Base-by-base conservation (phyloP, 2,888 invertebrate genomes). In the Apodemia hepburni region DNA sequence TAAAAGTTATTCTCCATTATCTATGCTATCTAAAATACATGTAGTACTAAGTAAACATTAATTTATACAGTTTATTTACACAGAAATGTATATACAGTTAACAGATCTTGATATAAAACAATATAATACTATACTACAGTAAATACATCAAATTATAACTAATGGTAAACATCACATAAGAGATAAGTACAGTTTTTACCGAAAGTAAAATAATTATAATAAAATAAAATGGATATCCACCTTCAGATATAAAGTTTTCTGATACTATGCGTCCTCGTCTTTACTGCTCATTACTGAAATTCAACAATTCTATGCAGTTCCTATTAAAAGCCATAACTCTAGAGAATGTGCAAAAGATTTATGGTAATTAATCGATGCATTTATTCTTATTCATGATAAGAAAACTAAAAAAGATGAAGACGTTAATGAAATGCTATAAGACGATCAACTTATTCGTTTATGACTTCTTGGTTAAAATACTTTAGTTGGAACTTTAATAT, bases 91-190 rank as follows among this genome's bases (percentile, higher is more conserved):
- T 84, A 64, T 82, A 83, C 83, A 84, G 15, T 76, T 80, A 83
- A 83, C 86, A 87, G 86, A 85, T 87, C 87, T 78, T 70, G 66
- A 71, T 60, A 63, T 57, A 71, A 75, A 71, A 71, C 64, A 42
- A 72, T 71, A 72, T 69, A 72, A 70, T 69, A 73, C 70, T 68
- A 72, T 69, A 69, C 64, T 66, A 61, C 65, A 66, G 71, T 69
- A 71, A 69, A 63, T 66, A 66, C 70, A 65, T 69, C 69, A 73
- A 64, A 64, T 67, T 73, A 70, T 70, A 79, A 76, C 80, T 86
- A 85, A 79, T 86, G 86, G 87, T 87, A 81, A 87, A 80, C 83
- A 82, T 85, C 83, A 82, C 80, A 79, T 75, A 73, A 69, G 45
- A 17, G 18, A 45, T 61, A 61, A 29, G 29, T 29, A 33, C 59